Evolutionary conservation across 2,797 vertebrate genomes (phyloP).

Genomic region (Prionace glauca): DNA sequence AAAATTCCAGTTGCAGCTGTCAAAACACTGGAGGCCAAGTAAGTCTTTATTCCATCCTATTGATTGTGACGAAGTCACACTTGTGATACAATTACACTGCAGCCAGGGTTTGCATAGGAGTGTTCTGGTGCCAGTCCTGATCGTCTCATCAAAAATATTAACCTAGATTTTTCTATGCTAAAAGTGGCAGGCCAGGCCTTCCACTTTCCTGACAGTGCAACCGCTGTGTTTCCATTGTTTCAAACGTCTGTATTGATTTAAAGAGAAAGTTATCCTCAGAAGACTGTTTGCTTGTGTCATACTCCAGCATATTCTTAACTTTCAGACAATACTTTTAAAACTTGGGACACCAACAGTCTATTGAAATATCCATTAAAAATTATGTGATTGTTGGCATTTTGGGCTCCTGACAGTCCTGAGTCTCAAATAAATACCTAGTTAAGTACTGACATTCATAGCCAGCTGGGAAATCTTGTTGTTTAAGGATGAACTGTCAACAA

Average conservation of each 20-base stretch:
- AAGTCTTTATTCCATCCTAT: neutral
- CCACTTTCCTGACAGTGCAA: neutral
- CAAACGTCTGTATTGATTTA: neutral
- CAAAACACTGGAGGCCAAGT: conserved; percentile 28
- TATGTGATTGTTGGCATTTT: no score
- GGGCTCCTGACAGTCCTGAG: no score
- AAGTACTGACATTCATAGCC: no score
- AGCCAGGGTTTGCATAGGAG: neutral
- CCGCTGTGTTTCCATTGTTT: neutral
- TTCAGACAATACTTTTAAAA: no score
- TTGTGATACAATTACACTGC: neutral
- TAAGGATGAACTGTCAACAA: no score
- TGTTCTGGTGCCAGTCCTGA: neutral
- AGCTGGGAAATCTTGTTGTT: no score
- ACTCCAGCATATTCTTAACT: no score
- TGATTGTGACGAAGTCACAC: conserved; percentile 10
- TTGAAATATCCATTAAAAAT: no score
- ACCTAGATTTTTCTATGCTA: neutral
- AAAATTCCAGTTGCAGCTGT: conserved; percentile 1
- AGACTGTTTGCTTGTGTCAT: neutral
- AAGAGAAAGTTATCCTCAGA: neutral
- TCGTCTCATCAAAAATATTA: neutral
- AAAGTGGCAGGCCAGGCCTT: neutral
- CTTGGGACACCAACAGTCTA: no score
- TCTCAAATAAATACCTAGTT: no score